Evolutionary conservation across 2,888 invertebrate genomes (phyloP), one percentile per base, ranked within the genome.

Genomic region (Trachelus troglodyta): DNA sequence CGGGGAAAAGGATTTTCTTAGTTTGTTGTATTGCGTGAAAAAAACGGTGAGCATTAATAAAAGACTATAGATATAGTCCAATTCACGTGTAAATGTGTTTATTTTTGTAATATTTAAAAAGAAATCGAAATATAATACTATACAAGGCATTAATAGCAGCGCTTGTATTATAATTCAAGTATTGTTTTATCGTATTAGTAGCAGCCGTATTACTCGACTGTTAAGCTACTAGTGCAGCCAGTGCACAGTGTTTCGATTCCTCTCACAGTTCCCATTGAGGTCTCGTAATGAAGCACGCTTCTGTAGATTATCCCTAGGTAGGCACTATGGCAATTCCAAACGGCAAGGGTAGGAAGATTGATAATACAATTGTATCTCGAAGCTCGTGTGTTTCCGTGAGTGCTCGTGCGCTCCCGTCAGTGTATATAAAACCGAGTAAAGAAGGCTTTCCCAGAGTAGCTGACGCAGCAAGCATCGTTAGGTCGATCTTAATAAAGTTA

Each of bases 311-410:
- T 35, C 69, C 69, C n/a, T 34, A 69, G 34, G 34, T 69, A n/a
- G 23, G 69, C 31, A 12, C 31, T 69, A 30, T 69, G 31, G 71
- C 31, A 33, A 31, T 71, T 71, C 9, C 71, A 31, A 71, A 23
- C 31, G 30, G 79, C 75, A 78, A 76, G 80, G 83, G 83, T 82
- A 82, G 81, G 73, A 77, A 78, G 79, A 83, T 83, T 84, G 84
- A 85, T 85, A 85, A 85, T 83, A 82, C 83, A 81, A 86, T 86
- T 85, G 83, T 85, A 86, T 84, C 85, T 83, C 82, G 79, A 79
- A 80, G 77, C 79, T 73, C 75, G 76, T 80, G 79, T 82, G 82
- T 82, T 80, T 76, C 69, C 80, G 77, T 33, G 56, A 31, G 71
- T 31, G 71, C 33, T 33, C 31, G 71, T 71, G 71, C 31, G 56